Conservation (phyloP, 2,888 invertebrate genomes). For the Torymus aiolomorphi region DNA sequence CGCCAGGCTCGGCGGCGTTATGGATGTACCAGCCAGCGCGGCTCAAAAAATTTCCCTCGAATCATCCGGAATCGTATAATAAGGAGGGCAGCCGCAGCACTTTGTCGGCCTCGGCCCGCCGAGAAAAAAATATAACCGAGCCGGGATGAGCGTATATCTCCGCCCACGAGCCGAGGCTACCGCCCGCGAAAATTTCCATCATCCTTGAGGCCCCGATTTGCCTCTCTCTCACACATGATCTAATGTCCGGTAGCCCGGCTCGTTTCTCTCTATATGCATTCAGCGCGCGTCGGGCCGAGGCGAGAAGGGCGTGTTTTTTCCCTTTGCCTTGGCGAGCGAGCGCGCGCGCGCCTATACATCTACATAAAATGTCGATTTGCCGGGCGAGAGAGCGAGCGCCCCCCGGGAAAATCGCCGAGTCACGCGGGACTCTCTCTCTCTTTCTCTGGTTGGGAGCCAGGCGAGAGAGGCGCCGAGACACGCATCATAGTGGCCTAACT, state of each 20-base stretch:
- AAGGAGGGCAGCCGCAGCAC: constrained; percentile 4
- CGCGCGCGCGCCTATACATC: constrained; percentile 51
- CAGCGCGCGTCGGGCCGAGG: constrained; percentile 18
- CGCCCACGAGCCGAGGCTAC: constrained; percentile 14
- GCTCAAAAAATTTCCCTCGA: constrained; percentile 34
- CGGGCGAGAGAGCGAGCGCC: constrained; percentile 14
- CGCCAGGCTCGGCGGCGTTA: neutral
- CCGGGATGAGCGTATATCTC: constrained; percentile 15
- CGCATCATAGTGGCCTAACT: neutral
- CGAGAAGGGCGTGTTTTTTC: constrained; percentile 52
- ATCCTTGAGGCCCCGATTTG: neutral
- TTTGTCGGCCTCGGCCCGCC: constrained; percentile 12
- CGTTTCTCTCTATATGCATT: constrained; percentile 34
- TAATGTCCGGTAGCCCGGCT: constrained; percentile 42
- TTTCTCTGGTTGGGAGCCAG: too few species aligned
- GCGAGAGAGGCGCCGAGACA: constrained; percentile 22
- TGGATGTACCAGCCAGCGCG: neutral
- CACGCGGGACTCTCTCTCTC: constrained; percentile 61
- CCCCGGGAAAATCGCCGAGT: constrained; percentile 66
- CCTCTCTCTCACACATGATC: neutral
- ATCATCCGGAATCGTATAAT: constrained; percentile 40
- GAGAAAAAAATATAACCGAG: constrained; percentile 25
- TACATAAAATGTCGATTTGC: constrained; percentile 70
- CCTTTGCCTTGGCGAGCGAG: neutral
- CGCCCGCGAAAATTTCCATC: constrained; percentile 50